Conservation (phyloP, 2,888 invertebrate species). For the Eupithecia insigniata region DNA sequence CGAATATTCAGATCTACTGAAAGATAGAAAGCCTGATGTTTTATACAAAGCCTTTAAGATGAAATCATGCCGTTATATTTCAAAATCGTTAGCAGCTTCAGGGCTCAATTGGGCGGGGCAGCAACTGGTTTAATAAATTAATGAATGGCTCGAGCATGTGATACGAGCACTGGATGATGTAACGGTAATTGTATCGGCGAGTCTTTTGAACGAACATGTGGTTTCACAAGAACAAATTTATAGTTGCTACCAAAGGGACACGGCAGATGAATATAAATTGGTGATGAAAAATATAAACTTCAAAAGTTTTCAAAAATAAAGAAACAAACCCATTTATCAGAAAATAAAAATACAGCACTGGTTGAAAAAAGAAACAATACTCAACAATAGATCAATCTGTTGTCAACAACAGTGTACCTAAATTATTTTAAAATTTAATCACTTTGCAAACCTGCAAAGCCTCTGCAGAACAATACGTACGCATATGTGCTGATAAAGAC, state of each 20-base stretch:
- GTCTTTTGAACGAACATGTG: constrained; percentile 29
- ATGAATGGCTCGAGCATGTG: constrained; percentile 39
- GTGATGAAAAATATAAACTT: not conserved
- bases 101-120: constrained; percentile 34
- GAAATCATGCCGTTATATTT: constrained; percentile 40
- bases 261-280: not conserved
- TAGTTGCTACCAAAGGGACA: not conserved
- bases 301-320: not conserved
- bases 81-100: constrained; percentile 41
- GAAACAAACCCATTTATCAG: not conserved
- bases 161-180: constrained; percentile 39
- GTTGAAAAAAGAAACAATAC: not conserved
- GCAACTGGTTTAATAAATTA: constrained; percentile 44
- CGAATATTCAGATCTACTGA: not conserved
- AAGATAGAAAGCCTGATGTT: not conserved
- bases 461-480: constrained; percentile 1
- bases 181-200: constrained; percentile 44
- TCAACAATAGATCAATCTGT: not conserved
- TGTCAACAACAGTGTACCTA: constrained; percentile 4
- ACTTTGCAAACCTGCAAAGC: not conserved
- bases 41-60: constrained; percentile 14
- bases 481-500: constrained; percentile 2
- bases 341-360: not conserved
- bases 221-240: constrained; percentile 15
- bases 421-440: not conserved